A percentile compares a stretch with the other conserved stretches of the same genome.
These are phyloP conservation scores for Musca vetustissima DNA, from an alignment of 1,140 invertebrate genomes.

Conservation along the genomic window DNA sequence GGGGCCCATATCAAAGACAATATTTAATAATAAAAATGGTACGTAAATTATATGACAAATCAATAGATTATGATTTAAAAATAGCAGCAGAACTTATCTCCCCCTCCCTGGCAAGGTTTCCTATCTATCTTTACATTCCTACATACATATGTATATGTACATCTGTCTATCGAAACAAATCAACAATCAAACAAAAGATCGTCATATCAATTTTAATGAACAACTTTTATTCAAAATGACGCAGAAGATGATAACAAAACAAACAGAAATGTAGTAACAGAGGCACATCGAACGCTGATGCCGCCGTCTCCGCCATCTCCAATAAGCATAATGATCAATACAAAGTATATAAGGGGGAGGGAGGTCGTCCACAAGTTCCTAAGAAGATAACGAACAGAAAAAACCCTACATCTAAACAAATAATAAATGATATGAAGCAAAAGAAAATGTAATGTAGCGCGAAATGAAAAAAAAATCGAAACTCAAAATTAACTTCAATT, in stretches of 20 bases:
- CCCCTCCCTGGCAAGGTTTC: too few relatives aligned
- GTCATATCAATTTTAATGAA: slow-evolving; percentile 11
- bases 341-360: background rate
- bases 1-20: too few relatives aligned
- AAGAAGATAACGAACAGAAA: background rate
- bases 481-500: too few relatives aligned
- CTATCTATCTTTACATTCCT: background rate
- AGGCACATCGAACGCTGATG: too few relatives aligned
- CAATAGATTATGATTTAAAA: too few relatives aligned
- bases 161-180: background rate
- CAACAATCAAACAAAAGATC: slow-evolving; percentile 3
- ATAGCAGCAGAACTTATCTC: too few relatives aligned
- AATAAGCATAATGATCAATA: too few relatives aligned
- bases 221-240: slow-evolving; percentile 15
- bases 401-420: slow-evolving; percentile 2
- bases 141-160: background rate
- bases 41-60: too few relatives aligned
- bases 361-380: background rate
- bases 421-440: background rate
- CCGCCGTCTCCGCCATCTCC: too few relatives aligned
- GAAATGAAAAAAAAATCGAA: background rate
- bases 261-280: too few relatives aligned
- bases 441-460: slow-evolving; percentile 5
- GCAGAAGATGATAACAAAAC: background rate
- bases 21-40: too few relatives aligned